Percentiles rank a stretch among this genome's conserved stretches.
phyloP scores from a whole-genome alignment of 1,140 invertebrate species.

The Thereuonema tuberculata region DNA sequence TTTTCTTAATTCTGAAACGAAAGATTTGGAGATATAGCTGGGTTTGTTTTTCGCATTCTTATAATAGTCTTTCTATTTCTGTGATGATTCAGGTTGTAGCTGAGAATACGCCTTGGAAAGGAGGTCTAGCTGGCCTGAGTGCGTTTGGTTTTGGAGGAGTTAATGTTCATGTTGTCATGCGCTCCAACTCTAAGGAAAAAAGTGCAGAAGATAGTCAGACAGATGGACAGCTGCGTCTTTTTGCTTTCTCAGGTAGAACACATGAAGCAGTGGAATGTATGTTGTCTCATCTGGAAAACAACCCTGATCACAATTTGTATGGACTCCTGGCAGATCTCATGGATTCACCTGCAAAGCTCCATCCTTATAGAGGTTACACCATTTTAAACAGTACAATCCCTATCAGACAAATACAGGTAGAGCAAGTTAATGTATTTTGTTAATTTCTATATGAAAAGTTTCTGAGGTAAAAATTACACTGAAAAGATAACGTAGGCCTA shows the following conservation, averaged over 20 bases:
- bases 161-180: slow-evolving; percentile 41
- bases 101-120: slow-evolving; percentile 29
- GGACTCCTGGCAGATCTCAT: slow-evolving; percentile 60
- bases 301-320: slow-evolving; percentile 58
- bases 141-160: too few species aligned
- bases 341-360: slow-evolving; percentile 48
- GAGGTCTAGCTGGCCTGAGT: slow-evolving; percentile 38
- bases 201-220: neutral
- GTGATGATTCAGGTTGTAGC: slow-evolving; percentile 21
- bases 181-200: neutral
- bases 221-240: slow-evolving; percentile 38
- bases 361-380: slow-evolving; percentile 60
- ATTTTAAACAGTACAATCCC: slow-evolving; percentile 42
- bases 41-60: too few species aligned
- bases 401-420: slow-evolving; percentile 29
- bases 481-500: too few species aligned
- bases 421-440: too few species aligned
- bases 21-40: too few species aligned
- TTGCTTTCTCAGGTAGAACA: slow-evolving; percentile 69
- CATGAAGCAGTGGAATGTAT: slow-evolving; percentile 59
- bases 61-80: too few species aligned
- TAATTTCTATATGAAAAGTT: too few species aligned
- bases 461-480: too few species aligned
- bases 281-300: slow-evolving; percentile 36
- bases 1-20: too few species aligned